These are phyloP conservation scores for Drosophila micromelanica DNA, from an alignment of 1,140 invertebrate species.

Conservation along the genomic window DNA sequence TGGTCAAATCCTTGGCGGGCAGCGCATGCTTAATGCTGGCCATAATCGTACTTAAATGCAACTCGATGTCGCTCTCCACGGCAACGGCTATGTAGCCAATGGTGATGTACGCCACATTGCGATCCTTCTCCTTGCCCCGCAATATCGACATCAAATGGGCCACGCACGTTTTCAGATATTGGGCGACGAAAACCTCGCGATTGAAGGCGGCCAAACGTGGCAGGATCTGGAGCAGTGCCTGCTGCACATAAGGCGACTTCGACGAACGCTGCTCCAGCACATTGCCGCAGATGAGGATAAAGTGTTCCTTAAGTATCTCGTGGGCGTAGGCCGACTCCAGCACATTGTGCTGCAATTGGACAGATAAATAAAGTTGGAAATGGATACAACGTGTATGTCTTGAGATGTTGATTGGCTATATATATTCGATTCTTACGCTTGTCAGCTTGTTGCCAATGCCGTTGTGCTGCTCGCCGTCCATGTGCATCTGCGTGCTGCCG, in stretches of 20 bases:
- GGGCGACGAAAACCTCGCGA: constrained; percentile 90
- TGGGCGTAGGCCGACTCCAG: constrained; percentile 95
- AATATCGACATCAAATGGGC: constrained; percentile 91
- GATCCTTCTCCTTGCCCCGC: constrained; percentile 92
- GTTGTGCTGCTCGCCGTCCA: constrained; percentile 71
- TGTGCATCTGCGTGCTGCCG: constrained; percentile 65
- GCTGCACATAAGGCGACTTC: constrained; percentile 93
- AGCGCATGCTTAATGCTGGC: constrained; percentile 92
- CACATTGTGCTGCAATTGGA: constrained; percentile 71
- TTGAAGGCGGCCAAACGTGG: constrained; percentile 98
- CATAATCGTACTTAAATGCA: constrained; percentile 93
- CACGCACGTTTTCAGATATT: constrained; percentile 92
- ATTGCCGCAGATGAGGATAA: constrained; percentile 92
- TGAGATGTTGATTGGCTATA: neutral
- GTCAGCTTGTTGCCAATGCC: constrained; percentile 63
- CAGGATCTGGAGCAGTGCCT: constrained; percentile 93
- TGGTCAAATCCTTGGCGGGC: constrained; percentile 91
- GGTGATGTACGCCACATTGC: constrained; percentile 93
- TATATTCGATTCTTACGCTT: constrained; percentile 54
- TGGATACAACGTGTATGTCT: neutral
- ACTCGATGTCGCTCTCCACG: constrained; percentile 92
- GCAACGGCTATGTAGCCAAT: constrained; percentile 96
- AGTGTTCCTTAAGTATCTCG: constrained; percentile 92
- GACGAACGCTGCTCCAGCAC: constrained; percentile 91
- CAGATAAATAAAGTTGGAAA: neutral